Evolutionary conservation across 2,797 vertebrate genomes (phyloP).

Genomic region (Pseudomugil gertrudae): DNA sequence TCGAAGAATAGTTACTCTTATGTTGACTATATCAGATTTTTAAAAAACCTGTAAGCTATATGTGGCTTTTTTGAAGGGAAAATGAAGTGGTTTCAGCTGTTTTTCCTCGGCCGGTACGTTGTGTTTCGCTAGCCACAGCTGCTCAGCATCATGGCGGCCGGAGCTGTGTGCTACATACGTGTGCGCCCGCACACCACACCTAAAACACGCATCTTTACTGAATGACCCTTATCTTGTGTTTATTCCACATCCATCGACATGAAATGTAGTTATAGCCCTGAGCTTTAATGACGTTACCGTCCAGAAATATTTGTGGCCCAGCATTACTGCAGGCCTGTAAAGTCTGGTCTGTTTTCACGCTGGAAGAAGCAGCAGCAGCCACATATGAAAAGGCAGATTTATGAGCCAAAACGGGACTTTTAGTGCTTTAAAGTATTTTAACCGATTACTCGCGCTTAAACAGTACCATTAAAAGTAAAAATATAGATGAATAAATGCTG

Average conservation of each 20-base stretch:
- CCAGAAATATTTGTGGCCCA: not conserved
- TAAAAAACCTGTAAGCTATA: fast-evolving
- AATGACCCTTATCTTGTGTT: not conserved
- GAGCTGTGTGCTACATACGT: not conserved
- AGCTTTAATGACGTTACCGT: not conserved
- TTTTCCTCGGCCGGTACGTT: slow-evolving; percentile 11
- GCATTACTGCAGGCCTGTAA: not conserved
- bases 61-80: fast-evolving
- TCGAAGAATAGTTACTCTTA: not conserved
- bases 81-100: fast-evolving
- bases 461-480: not conserved
- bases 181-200: not conserved
- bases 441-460: not conserved
- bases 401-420: not conserved
- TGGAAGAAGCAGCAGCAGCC: not conserved
- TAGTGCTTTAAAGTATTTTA: not conserved
- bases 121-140: slow-evolving; percentile 32
- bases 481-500: not conserved
- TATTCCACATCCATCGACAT: not conserved
- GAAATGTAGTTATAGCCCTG: not conserved
- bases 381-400: not conserved
- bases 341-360: not conserved
- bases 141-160: slow-evolving; percentile 45
- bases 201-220: not conserved
- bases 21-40: not conserved